A percentile compares a stretch with the other conserved stretches of the same genome.
Conservation (phyloP, 2,797 vertebrate genomes). For the Anolis apletophallus region DNA sequence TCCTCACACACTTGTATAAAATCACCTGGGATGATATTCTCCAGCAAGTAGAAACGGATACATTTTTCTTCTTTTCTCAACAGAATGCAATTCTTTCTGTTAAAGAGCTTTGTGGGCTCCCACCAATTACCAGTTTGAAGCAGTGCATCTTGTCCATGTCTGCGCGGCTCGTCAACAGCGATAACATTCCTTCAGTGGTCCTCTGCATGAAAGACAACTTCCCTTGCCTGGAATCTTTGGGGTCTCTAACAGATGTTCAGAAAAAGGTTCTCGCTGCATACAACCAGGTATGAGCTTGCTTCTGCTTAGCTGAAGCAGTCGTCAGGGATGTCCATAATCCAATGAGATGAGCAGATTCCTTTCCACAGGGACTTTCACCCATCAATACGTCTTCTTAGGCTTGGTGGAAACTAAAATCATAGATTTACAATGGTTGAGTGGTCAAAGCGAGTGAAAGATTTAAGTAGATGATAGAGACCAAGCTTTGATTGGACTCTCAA, state of each 20-base stretch:
- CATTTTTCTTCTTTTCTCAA: conserved; percentile 39
- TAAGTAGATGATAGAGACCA: too few species aligned
- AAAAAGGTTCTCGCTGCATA: conserved; percentile 91
- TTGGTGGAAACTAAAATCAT: too few species aligned
- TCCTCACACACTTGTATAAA: not conserved
- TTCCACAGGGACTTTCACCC: not conserved
- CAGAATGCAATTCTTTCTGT: conserved; percentile 90
- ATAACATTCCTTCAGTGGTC: conserved; percentile 83
- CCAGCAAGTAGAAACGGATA: conserved; percentile 18
- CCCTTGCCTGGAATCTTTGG: conserved; percentile 89
- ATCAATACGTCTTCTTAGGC: too few species aligned
- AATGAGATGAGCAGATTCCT: not conserved
- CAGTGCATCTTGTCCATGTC: conserved; percentile 96
- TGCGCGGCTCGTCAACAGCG: conserved; percentile 86
- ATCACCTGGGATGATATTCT: not conserved
- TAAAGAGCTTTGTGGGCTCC: conserved; percentile 97
- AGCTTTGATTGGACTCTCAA: not conserved
- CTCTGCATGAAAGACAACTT: conserved; percentile 90
- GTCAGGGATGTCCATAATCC: not conserved
- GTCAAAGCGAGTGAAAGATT: too few species aligned
- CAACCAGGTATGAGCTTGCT: conserved; percentile 83
- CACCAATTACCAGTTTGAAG: conserved; percentile 92
- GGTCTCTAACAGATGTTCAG: conserved; percentile 84
- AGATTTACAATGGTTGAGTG: too few species aligned
- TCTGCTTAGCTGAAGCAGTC: not conserved